phyloP scores from a whole-genome alignment of 2,797 vertebrate species.

The Scleropages formosus region DNA sequence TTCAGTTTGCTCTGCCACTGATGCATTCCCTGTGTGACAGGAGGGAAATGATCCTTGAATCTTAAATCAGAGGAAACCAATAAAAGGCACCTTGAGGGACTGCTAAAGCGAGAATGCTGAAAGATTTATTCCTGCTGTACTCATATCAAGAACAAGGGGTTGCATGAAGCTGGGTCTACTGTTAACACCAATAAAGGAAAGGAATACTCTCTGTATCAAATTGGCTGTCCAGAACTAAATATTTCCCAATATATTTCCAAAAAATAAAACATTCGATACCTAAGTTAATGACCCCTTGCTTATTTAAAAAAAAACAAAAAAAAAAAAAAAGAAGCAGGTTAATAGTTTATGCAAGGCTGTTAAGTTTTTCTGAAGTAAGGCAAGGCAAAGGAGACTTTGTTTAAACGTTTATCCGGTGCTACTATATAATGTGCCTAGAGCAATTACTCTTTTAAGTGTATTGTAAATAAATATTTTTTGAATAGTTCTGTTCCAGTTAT shows the following conservation, averaged over 20 bases:
- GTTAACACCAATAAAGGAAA: constrained; percentile 8
- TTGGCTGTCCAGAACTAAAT: constrained; percentile 41
- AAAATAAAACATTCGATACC: constrained; percentile 36
- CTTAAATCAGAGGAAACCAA: constrained; percentile 38
- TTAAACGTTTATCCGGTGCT: no score
- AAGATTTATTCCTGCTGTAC: constrained; percentile 47
- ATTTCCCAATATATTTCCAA: constrained; percentile 24
- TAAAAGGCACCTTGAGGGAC: constrained; percentile 39
- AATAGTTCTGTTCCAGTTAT: no score
- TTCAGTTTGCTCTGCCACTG: background rate
- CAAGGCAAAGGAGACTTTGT: constrained; percentile 18
- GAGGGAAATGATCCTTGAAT: constrained; percentile 33
- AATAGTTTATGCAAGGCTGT: no score
- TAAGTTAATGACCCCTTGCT: constrained; percentile 21
- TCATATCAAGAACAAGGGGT: constrained; percentile 42
- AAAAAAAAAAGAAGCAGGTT: no score
- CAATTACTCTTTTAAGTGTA: no score
- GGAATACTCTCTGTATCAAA: constrained; percentile 33
- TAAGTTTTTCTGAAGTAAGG: no score
- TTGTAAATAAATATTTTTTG: no score
- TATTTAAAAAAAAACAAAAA: no score
- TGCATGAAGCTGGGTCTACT: constrained; percentile 32
- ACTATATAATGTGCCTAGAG: no score
- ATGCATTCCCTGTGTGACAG: constrained; percentile 30
- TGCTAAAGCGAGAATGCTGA: constrained; percentile 42